Percentiles rank a stretch among this genome's conserved stretches.
These are phyloP conservation scores for Agelas oroides DNA, from an alignment of 37 sponge, comb jelly and placozoan genomes.

Conservation along the genomic window DNA sequence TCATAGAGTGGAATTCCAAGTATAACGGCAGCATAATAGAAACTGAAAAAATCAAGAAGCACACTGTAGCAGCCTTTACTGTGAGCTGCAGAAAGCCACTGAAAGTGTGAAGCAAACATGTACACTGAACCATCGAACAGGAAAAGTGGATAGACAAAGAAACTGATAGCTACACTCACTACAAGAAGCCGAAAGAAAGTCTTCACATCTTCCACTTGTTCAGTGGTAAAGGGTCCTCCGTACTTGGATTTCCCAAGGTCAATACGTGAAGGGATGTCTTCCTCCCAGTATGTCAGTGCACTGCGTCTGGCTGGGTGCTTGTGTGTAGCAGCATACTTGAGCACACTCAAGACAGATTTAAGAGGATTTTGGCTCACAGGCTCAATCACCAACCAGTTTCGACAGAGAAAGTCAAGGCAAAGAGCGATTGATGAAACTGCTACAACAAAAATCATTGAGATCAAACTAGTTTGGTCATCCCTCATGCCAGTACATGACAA, in stretches of 20 bases:
- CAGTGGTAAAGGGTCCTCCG: conserved; percentile 15
- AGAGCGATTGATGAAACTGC: background rate
- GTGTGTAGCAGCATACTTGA: background rate
- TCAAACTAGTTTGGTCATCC: too few relatives aligned
- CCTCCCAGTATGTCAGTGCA: conserved; percentile 8
- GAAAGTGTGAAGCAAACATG: too few relatives aligned
- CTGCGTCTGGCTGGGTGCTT: background rate
- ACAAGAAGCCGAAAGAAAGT: conserved; percentile 15
- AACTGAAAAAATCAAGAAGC: background rate
- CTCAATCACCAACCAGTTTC: background rate
- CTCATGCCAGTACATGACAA: too few relatives aligned
- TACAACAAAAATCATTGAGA: too few relatives aligned
- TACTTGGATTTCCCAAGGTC: background rate
- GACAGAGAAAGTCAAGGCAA: background rate
- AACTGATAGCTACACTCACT: background rate
- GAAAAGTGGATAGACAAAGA: background rate
- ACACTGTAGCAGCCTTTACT: too few relatives aligned
- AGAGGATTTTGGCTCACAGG: conserved; percentile 3
- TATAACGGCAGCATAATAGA: too few relatives aligned
- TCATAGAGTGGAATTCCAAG: too few relatives aligned
- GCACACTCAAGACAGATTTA: background rate
- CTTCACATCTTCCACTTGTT: conserved; percentile 34
- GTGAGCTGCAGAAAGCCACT: too few relatives aligned
- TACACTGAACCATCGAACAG: too few relatives aligned
- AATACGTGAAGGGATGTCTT: background rate